Evolutionary conservation across 1,140 invertebrate genomes (phyloP).

Genomic region (Muscidifurax raptorellus): DNA sequence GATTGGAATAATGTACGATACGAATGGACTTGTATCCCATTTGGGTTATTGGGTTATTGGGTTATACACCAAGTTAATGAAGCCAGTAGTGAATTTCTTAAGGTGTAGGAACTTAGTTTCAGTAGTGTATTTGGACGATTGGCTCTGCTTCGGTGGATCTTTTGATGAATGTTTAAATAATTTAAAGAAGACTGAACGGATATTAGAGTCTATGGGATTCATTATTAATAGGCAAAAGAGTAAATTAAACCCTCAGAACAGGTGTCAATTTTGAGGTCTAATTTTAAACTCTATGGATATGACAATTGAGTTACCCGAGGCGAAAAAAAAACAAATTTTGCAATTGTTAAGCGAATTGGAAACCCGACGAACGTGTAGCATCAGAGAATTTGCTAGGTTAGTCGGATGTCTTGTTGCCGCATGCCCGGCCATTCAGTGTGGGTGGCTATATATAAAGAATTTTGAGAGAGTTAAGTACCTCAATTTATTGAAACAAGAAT

Average conservation of each 20-base stretch:
- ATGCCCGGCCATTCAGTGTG: too few species aligned
- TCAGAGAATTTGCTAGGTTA: too few species aligned
- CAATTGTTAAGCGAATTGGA: too few species aligned
- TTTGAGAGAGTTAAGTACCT: not conserved
- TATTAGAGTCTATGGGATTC: constrained; percentile 29
- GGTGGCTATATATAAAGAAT: not conserved
- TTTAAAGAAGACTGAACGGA: not conserved
- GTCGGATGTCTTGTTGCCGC: too few species aligned
- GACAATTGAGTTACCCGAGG: too few species aligned
- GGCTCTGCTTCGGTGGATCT: not conserved
- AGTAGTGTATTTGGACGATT: constrained; percentile 32
- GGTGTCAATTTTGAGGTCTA: too few species aligned
- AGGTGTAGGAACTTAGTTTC: not conserved
- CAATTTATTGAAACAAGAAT: not conserved
- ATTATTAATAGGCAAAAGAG: too few species aligned
- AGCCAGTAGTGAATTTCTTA: constrained; percentile 30
- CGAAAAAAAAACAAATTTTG: too few species aligned
- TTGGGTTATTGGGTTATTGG: constrained; percentile 31
- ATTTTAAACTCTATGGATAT: too few species aligned
- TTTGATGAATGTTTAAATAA: not conserved
- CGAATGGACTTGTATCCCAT: constrained; percentile 24
- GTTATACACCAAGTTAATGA: constrained; percentile 25
- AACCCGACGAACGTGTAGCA: too few species aligned
- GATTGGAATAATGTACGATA: not conserved
- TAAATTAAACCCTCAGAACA: too few species aligned